Base-by-base conservation (phyloP, 2,797 vertebrate genomes). In the Smutsia gigantea region DNA sequence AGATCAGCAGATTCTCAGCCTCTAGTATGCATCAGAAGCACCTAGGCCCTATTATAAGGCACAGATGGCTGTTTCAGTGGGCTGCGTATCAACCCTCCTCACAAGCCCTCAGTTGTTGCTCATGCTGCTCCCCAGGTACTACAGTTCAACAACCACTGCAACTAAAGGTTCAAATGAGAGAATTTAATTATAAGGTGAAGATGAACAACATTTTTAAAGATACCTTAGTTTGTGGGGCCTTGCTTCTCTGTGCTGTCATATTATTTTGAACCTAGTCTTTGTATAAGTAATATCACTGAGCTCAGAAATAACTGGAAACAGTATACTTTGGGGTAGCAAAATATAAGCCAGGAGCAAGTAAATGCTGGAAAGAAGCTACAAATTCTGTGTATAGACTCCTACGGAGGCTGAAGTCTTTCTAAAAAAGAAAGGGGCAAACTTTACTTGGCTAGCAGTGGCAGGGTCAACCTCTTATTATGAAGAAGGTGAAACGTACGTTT, bases 281-380 rank as follows among this genome's bases (percentile, higher is more conserved):
- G 39, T 82, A 25, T 66, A 39, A 69, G 78, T 37, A 51, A 8
- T 92, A 49, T 53, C 19, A 34, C 25, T 23, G 64, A 72, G 13
- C 13, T 94, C 57, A 95, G 77, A 75, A 74, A 71, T n/a, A 69
- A 68, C 51, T 90, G 34, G 11, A 86, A 90, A 81, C 34, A 79
- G 17, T 12, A 46, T 64, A 42, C 49, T 84, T 90, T 77, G 46
- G 51, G 53, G 15, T 21, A 68, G 53, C 51, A 57, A 25, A 93
- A 23, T 77, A 5, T 1, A 57, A 81, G n/a, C 31, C 37, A 49
- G 21, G 34, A 61, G 12, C 51, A 87, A 42, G 49, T 87, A 13
- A 75, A 31, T 29, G 0, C 6, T 31, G 46, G 71, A 53, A 84
- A 93, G 59, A 29, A 81, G 6, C 17, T 55, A 21, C 19, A 42